These are phyloP conservation scores for Cryptocheilus praepositus DNA, from an alignment of 2,888 invertebrate genomes.

Conservation along the genomic window DNA sequence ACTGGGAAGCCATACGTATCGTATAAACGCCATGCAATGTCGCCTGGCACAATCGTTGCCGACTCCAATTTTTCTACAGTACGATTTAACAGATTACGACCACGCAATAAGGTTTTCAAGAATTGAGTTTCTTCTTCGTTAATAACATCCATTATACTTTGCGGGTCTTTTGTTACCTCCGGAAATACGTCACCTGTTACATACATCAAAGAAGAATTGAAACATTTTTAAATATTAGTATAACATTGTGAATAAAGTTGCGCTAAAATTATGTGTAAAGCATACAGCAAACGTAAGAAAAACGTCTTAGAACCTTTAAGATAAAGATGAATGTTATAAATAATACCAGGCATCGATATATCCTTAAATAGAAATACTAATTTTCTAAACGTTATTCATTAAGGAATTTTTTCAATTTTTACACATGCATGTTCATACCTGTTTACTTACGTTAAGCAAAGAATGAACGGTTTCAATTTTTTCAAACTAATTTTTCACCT, in stretches of 20 bases:
- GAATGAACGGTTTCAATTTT: too few relatives aligned
- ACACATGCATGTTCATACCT: too few relatives aligned
- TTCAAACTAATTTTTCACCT: too few relatives aligned
- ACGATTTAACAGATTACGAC: slow-evolving; percentile 91
- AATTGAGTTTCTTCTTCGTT: slow-evolving; percentile 99
- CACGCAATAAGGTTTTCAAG: slow-evolving; percentile 94
- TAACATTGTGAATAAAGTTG: neutral
- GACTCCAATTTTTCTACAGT: slow-evolving; percentile 89
- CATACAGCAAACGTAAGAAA: too few relatives aligned
- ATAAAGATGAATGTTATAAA: too few relatives aligned
- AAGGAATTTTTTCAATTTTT: too few relatives aligned
- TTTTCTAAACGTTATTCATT: too few relatives aligned
- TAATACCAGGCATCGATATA: too few relatives aligned
- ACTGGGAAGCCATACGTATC: slow-evolving; percentile 99
- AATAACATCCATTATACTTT: slow-evolving; percentile 93
- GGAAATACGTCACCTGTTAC: slow-evolving; percentile 84
- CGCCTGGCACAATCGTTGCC: slow-evolving; percentile 88
- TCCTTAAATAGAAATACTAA: too few relatives aligned
- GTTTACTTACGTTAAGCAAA: too few relatives aligned
- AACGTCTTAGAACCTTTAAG: too few relatives aligned
- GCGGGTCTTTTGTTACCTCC: slow-evolving; percentile 91
- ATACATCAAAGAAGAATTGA: slow-evolving; percentile 9
- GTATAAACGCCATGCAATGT: slow-evolving; percentile 98
- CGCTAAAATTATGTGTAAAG: too few relatives aligned
- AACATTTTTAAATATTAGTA: neutral